Evolutionary conservation across 2,888 invertebrate species (phyloP).

Genomic region (Cyclophora albipunctata): DNA sequence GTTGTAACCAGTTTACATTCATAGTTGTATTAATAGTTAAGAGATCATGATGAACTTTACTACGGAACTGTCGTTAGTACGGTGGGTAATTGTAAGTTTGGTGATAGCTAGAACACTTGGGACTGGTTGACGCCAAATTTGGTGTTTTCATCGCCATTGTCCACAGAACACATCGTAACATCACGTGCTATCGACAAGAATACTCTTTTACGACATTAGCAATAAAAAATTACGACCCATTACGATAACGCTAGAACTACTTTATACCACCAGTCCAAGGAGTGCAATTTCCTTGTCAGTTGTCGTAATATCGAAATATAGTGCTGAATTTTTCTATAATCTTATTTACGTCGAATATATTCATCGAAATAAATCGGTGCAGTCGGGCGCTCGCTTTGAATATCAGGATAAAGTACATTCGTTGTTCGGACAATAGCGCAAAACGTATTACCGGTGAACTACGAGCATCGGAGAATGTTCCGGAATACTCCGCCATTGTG

Average conservation of each 20-base stretch:
- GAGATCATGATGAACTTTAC: too few species aligned
- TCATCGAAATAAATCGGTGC: slow-evolving; percentile 51
- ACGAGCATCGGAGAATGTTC: slow-evolving; percentile 40
- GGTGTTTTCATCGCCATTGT: slow-evolving; percentile 20
- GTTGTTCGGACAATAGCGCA: slow-evolving; percentile 44
- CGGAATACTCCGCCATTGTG: slow-evolving; percentile 27
- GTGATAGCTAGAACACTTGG: too few species aligned
- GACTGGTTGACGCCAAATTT: slow-evolving; percentile 5
- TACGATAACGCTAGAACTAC: slow-evolving; percentile 53
- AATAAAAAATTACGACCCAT: slow-evolving; percentile 62
- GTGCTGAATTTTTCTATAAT: slow-evolving; percentile 43
- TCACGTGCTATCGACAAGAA: slow-evolving; percentile 37
- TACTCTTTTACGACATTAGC: slow-evolving; percentile 47
- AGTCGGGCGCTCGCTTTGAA: slow-evolving; percentile 38
- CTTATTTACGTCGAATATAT: slow-evolving; percentile 37
- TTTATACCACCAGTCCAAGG: background rate
- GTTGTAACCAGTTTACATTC: background rate
- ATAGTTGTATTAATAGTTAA: too few species aligned
- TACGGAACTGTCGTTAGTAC: too few species aligned
- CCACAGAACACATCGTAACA: slow-evolving; percentile 20
- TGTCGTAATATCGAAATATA: slow-evolving; percentile 28
- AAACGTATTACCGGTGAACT: slow-evolving; percentile 40
- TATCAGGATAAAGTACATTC: slow-evolving; percentile 36
- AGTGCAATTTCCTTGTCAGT: slow-evolving; percentile 10
- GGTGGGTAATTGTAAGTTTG: too few species aligned